Base-by-base conservation (phyloP, 2,797 vertebrate genomes). In the Erithacus rubecula region DNA sequence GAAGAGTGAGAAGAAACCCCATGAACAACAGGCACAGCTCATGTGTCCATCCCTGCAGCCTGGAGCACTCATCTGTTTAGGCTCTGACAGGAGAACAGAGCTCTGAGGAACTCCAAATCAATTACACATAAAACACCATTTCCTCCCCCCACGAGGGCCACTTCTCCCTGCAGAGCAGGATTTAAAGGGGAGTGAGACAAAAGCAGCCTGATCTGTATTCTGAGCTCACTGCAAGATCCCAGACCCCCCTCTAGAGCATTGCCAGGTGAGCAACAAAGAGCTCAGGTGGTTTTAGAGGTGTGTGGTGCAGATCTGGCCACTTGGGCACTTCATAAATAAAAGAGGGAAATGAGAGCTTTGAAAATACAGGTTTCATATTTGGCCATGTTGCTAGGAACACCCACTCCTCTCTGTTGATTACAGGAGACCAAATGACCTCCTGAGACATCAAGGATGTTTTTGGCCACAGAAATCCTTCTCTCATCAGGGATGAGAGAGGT, bases 81-180 rank as follows among this genome's bases (percentile, higher is more conserved):
- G 29, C 74, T 67, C 2, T 62, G 63, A 76, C 43, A 55, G 43
- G 65, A 83, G 91, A 89, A 72, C 11, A 62, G 70, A 86, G n/a
- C 58, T 90, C 69, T 63, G 63, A 88, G 80, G 80, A 58, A 36
- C 71, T 84, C 43, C 52, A 49, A 83, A 90, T 71, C 65, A 72
- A 69, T 89, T 65, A 24, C 59, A 79, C 27, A 69, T 49, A 82
- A 96, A 93, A n/a, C 55, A 90, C 11, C n/a, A 27, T 79, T 87
- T 75, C 32, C 18, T 70, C 9, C 24, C 59, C 83, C 76, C 74
- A 52, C 2, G 11, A 72, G 67, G 74, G 37, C 19, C 51, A n/a
- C 13, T 92, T 77, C 47, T 80, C 55, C 86, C 74, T 2, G 0
- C 15, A 82, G 64, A 77, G 47, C 10, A 78, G 52, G 63, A 77